Evolutionary conservation across 1,140 invertebrate species (phyloP), one percentile per base, ranked within the genome.

Genomic region (Antheraea pernyi): DNA sequence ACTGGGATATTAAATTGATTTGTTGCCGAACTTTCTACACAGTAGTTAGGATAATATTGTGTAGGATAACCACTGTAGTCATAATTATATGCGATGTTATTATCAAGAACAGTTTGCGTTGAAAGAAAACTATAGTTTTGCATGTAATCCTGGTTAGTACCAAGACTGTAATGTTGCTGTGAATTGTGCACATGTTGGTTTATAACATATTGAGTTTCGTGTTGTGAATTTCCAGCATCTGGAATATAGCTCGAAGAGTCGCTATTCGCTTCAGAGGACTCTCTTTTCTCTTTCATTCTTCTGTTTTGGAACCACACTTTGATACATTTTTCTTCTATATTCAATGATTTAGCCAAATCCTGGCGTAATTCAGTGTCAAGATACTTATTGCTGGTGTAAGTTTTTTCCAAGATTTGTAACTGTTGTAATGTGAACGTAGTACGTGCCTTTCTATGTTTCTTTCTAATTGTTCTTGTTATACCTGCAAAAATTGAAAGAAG

Each of bases 251-350:
- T 78, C 0, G 81, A 79, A 18, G 80, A 79, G 69, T 84, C 83
- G 13, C 37, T 65, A 48, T 77, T 84, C 0, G 83, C 81, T 62
- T 83, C 83, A 5, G 72, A 81, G 3, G 73, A 73, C 60, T 82
- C 76, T 61, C 72, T 81, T 62, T 91, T 91, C 11, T 88, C 79
- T 59, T 85, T 91, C 85, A 87, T 88, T 68, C 88, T 78, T 68
- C 85, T 77, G 59, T 91, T 91, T 58, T 89, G 86, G 59, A 91
- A 91, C 88, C 88, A 91, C 16, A 88, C 69, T 67, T 89, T 91
- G 46, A 91, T 78, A 58, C 72, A 78, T 68, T 78, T 86, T n/a
- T 88, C 81, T 9, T 65, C 71, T 16, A 89, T 80, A 6, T 76
- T 73, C 8, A 91, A 53, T 30, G 19, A 65, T 9, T 80, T 58